Evolutionary conservation across 2,888 invertebrate genomes (phyloP).

Genomic region (Actias luna): DNA sequence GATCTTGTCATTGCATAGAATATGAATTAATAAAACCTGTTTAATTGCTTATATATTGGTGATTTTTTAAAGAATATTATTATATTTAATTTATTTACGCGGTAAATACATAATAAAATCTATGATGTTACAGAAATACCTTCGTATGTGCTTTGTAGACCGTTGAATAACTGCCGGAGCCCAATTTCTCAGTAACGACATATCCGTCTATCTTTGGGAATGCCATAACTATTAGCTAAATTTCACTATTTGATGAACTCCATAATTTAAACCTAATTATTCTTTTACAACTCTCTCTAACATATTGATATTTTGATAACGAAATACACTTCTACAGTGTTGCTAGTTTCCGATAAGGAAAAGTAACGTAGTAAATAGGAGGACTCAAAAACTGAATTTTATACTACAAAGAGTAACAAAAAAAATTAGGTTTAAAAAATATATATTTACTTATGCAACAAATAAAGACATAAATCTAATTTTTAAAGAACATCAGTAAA

Average conservation of each 20-base stretch:
- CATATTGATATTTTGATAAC: background rate
- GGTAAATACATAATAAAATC: background rate
- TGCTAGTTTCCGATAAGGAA: too few species aligned
- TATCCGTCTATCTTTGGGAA: constrained; percentile 85
- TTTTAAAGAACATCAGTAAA: too few species aligned
- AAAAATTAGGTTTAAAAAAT: too few species aligned
- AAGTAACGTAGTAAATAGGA: too few species aligned
- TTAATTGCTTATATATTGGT: too few species aligned
- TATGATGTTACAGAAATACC: constrained; percentile 47
- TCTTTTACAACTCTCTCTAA: background rate
- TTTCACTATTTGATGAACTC: background rate
- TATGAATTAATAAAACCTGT: background rate
- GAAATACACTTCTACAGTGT: too few species aligned
- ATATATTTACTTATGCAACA: too few species aligned
- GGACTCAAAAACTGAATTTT: too few species aligned
- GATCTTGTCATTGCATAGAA: background rate
- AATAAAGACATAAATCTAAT: too few species aligned
- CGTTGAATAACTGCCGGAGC: constrained; percentile 91
- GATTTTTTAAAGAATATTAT: too few species aligned
- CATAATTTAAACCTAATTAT: background rate
- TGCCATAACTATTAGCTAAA: constrained; percentile 55
- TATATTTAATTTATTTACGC: background rate
- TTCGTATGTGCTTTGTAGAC: constrained; percentile 91
- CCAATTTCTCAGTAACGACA: constrained; percentile 87
- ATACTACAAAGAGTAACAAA: too few species aligned